A percentile compares a stretch with the other conserved stretches of the same genome.
Evolutionary conservation across 2,888 invertebrate genomes (phyloP).

Genomic region (Tipula lateralis): DNA sequence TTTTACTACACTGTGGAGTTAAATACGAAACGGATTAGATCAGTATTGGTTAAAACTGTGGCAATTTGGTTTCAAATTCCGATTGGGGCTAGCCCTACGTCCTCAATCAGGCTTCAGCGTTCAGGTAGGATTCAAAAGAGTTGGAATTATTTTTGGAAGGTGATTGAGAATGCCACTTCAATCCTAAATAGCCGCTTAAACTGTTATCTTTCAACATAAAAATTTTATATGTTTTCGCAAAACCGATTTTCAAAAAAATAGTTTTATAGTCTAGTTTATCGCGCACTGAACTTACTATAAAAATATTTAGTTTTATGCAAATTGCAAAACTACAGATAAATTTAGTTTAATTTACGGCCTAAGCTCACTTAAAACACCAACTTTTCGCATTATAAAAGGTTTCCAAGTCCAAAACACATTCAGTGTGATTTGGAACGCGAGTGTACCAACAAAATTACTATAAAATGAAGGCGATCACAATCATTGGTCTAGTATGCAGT

Average conservation of each 20-base stretch:
- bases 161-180: too few relatives aligned
- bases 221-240: background rate
- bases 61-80: too few relatives aligned
- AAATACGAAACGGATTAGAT: too few relatives aligned
- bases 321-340: background rate
- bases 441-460: background rate
- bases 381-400: background rate
- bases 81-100: too few relatives aligned
- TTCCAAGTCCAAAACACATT: background rate
- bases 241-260: background rate
- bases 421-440: background rate
- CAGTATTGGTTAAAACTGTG: too few relatives aligned
- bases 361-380: background rate
- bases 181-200: too few relatives aligned
- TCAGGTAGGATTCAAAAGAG: too few relatives aligned
- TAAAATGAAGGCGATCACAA: background rate
- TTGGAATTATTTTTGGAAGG: too few relatives aligned
- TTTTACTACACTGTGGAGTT: too few relatives aligned
- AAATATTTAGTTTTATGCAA: background rate
- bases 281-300: background rate
- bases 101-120: too few relatives aligned
- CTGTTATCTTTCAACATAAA: too few relatives aligned
- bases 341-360: background rate
- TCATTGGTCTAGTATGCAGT: background rate
- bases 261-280: background rate